Conservation (phyloP, 2,113 vertebrate species). For the Empidonax traillii region DNA sequence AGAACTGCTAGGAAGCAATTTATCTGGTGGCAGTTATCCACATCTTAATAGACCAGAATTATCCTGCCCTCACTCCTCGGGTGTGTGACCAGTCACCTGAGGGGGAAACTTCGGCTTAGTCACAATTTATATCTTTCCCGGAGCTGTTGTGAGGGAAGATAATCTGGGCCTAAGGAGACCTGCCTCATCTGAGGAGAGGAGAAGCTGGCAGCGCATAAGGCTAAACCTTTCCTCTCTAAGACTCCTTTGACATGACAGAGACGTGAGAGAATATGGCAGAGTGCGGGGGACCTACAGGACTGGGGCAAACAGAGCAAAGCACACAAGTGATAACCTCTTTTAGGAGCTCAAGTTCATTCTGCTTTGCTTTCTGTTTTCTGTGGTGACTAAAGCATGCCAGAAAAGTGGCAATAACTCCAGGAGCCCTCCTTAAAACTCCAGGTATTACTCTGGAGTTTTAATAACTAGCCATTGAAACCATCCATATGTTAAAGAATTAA, state of each 20-base stretch:
- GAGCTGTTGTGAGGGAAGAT: neutral
- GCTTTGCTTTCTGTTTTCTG: neutral
- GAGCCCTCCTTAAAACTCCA: neutral
- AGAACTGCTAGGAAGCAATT: neutral
- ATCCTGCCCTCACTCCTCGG: neutral
- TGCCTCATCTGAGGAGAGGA: neutral
- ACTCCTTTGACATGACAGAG: neutral
- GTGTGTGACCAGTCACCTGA: neutral
- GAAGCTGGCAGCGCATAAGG: neutral
- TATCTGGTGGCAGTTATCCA: neutral
- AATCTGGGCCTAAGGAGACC: neutral
- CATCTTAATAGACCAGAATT: neutral
- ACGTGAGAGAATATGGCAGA: neutral
- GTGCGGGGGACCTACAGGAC: neutral
- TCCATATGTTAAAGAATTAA: neutral
- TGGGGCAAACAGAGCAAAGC: neutral
- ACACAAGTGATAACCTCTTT: neutral
- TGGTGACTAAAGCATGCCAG: neutral
- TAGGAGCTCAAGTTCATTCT: neutral
- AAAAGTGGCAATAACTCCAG: neutral
- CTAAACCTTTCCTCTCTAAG: neutral
- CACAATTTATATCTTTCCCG: neutral
- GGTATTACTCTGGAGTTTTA: neutral
- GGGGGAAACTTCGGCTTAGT: neutral
- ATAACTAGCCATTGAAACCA: neutral